These are phyloP conservation scores for Plebejus melissa DNA, from an alignment of 2,888 invertebrate genomes.

Conservation along the genomic window DNA sequence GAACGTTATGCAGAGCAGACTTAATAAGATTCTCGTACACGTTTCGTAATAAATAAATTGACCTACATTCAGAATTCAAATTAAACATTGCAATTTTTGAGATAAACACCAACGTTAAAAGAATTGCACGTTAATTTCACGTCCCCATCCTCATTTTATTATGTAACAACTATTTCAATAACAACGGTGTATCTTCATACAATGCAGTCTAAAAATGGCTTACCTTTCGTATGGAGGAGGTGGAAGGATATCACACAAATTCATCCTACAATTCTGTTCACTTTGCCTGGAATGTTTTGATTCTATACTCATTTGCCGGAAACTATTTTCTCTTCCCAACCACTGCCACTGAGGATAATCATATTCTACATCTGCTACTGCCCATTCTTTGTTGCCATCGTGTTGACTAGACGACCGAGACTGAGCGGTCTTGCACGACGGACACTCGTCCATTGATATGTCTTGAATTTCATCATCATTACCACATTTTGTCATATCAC, in stretches of 20 bases:
- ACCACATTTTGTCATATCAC: constrained; percentile 75
- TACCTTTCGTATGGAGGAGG: constrained; percentile 75
- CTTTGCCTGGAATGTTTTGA: constrained; percentile 57
- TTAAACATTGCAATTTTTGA: neutral
- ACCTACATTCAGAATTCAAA: neutral
- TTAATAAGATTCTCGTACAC: constrained; percentile 11
- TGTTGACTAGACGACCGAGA: constrained; percentile 71
- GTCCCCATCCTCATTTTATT: no score
- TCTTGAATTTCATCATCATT: constrained; percentile 65
- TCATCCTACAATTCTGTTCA: constrained; percentile 70
- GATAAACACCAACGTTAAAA: no score
- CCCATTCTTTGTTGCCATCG: constrained; percentile 68
- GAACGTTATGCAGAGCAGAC: neutral
- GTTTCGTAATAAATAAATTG: neutral
- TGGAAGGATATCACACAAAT: constrained; percentile 68
- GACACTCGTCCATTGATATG: constrained; percentile 69
- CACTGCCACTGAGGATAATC: constrained; percentile 76
- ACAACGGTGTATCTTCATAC: no score
- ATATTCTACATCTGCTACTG: constrained; percentile 65
- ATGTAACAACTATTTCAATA: no score
- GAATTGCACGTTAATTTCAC: no score
- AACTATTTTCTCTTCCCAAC: constrained; percentile 69
- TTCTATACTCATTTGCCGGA: constrained; percentile 60
- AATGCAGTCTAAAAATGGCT: constrained; percentile 24
- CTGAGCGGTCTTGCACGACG: constrained; percentile 68